phyloP scores from a whole-genome alignment of 2,113 vertebrate genomes.

The Cebus imitator region DNA sequence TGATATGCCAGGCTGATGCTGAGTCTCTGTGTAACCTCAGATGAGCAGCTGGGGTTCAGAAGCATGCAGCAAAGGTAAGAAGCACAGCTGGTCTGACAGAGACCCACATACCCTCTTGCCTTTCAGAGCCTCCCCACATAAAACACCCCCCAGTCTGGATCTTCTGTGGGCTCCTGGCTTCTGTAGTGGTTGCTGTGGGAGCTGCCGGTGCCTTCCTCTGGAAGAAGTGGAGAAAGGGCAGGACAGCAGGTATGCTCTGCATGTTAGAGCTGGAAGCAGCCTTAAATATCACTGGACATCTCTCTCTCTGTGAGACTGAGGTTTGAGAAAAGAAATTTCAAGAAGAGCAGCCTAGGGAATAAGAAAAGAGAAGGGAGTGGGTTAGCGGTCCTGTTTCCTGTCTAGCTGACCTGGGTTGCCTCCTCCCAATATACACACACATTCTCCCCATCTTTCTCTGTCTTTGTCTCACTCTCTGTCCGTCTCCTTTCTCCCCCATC shows the following conservation, averaged over 20 bases:
- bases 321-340: not conserved
- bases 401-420: not conserved
- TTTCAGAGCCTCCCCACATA: not conserved
- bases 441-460: not conserved
- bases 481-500: no score
- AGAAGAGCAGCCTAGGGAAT: not conserved
- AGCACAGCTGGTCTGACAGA: not conserved
- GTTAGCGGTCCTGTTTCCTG: not conserved
- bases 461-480: not conserved
- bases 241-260: not conserved
- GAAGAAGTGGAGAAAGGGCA: not conserved
- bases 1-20: not conserved
- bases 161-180: not conserved
- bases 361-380: not conserved
- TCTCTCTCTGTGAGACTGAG: not conserved
- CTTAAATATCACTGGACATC: not conserved
- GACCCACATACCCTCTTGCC: not conserved
- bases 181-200: not conserved
- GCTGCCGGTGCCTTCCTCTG: not conserved
- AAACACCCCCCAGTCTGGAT: not conserved
- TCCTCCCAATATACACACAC: not conserved
- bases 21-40: not conserved
- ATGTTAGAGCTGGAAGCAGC: not conserved
- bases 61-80: not conserved
- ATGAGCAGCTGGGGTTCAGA: not conserved